A percentile compares a stretch with the other conserved stretches of the same genome.
Evolutionary conservation across 2,113 vertebrate genomes (phyloP).

Genomic region (Zapornia atra): DNA sequence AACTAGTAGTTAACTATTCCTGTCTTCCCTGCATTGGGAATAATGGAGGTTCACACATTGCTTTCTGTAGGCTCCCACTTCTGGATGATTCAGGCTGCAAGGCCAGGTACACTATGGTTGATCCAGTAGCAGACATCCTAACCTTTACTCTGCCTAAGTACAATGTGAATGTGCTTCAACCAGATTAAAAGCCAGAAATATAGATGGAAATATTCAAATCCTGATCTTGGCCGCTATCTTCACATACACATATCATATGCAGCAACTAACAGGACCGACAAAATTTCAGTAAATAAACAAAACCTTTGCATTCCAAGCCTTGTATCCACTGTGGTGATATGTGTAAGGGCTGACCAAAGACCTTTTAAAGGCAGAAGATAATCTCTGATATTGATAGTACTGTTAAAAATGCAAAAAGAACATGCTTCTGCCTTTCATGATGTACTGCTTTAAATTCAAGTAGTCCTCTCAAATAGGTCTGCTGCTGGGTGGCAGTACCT

Average conservation of each 20-base stretch:
- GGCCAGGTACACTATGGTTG: not conserved
- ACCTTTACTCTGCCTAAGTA: not conserved
- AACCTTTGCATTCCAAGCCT: not conserved
- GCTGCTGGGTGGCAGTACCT: not conserved
- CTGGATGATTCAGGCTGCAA: not conserved
- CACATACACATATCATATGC: not conserved
- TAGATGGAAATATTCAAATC: not conserved
- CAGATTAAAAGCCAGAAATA: not conserved
- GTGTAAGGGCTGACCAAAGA: not conserved
- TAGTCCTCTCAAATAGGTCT: not conserved
- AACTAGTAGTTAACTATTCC: not conserved
- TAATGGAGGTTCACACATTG: not conserved
- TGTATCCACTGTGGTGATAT: not conserved
- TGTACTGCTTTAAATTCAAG: not conserved
- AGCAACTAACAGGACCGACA: not conserved
- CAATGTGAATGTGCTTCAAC: not conserved
- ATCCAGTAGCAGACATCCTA: not conserved
- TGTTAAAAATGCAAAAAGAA: not conserved
- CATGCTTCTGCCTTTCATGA: not conserved
- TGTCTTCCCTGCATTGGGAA: not conserved
- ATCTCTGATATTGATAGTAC: not conserved
- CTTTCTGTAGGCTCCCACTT: not conserved
- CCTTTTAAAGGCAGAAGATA: not conserved
- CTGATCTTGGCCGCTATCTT: not conserved
- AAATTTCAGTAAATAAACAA: not conserved